Evolutionary conservation across 2,797 vertebrate species (phyloP), one percentile per base, ranked within the genome.

Genomic region (Scomberomorus guttatus): DNA sequence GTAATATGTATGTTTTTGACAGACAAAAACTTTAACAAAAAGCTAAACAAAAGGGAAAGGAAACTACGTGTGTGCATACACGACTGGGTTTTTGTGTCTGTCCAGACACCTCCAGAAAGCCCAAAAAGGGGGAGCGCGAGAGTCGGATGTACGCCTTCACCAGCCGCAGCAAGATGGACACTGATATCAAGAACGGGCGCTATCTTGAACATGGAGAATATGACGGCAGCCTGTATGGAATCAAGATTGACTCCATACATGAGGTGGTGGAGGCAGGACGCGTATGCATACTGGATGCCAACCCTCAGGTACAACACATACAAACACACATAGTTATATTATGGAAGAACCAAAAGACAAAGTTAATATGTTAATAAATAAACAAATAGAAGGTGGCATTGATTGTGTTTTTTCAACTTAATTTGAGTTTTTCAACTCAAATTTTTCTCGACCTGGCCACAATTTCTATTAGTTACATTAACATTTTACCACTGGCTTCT

Each of bases 181-280:
- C 95, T 0, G 98, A 99, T 87, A 97, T 99, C 87, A 97, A 96
- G 75, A 97, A 95, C 0, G 97, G 97, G 0, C 95, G 95, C 25
- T 99, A 96, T 88, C 94, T 99, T 64, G 98, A 99, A 82, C 96
- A 98, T 0, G 98, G 98, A 12, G 98, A 99, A 82, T 99, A 98
- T 0, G 97, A 98, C 24, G 96, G 98, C 27, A 99, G 94, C 92
- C 93, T 98, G 70, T 99, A 99, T 0, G 98, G 98, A 22, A 97
- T 98, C 65, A 97, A 97, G 73, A 97, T 97, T 0, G 97, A 98
- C 88, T 98, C 98, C 86, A 99, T 99, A 85, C 97, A 97, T 7
- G 96, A 97, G 25, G 98, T 99, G 85, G 93, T 98, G 42, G 96
- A 97, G 13, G 93, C 97, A 0, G 97, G 98, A 74, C 96, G 97